Evolutionary conservation across 2,113 vertebrate genomes (phyloP).

Genomic region (Prinia subflava): DNA sequence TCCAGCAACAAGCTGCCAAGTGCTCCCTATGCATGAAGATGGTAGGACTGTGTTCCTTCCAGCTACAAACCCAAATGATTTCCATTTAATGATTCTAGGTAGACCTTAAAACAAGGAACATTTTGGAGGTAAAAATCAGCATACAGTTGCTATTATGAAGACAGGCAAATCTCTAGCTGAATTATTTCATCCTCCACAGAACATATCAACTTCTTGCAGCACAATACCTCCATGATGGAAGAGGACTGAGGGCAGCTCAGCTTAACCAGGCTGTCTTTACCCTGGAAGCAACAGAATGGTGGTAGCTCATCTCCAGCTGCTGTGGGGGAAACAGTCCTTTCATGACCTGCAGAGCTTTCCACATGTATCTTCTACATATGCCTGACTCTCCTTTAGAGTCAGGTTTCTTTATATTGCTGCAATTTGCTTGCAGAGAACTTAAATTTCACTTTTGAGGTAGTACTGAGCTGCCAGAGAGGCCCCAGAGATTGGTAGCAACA

Average conservation of each 20-base stretch:
- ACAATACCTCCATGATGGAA: not conserved
- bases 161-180: not conserved
- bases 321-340: not conserved
- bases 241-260: not conserved
- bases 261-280: not conserved
- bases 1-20: not conserved
- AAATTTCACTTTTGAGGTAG: not conserved
- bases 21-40: not conserved
- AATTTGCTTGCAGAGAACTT: not conserved
- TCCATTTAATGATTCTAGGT: not conserved
- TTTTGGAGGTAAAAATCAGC: not conserved
- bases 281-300: not conserved
- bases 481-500: not conserved
- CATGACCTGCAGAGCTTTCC: not conserved
- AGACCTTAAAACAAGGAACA: not conserved
- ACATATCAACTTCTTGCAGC: not conserved
- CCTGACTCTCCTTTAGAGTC: not conserved
- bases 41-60: not conserved
- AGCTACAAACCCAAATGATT: not conserved
- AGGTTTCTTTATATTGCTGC: not conserved
- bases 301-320: not conserved
- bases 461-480: not conserved
- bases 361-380: not conserved
- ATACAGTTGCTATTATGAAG: not conserved
- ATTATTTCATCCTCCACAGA: not conserved